Conservation (phyloP, 2,888 invertebrate species). For the Hemithea aestivaria region DNA sequence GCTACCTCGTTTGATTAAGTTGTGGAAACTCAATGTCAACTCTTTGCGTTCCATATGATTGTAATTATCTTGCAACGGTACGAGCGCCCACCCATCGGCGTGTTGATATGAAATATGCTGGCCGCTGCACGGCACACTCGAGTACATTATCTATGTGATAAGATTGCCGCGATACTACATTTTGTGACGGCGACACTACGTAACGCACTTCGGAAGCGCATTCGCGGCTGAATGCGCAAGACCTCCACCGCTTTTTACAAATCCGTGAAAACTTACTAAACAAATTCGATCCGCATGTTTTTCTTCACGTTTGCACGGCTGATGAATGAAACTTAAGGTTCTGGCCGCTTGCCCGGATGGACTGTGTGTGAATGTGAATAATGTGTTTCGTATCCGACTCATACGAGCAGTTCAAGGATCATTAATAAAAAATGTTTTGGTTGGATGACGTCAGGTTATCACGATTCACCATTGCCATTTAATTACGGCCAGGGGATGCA, state of each 20-base stretch:
- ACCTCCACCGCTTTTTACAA: constrained; percentile 24
- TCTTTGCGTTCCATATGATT: constrained; percentile 51
- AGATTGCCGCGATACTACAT: constrained; percentile 49
- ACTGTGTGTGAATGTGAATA: constrained; percentile 22
- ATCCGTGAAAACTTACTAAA: constrained; percentile 34
- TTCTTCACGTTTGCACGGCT: constrained; percentile 15
- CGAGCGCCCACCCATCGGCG: constrained; percentile 42
- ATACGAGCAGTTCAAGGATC: constrained; percentile 32
- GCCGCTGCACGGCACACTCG: constrained; percentile 64
- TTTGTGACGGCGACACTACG: constrained; percentile 16
- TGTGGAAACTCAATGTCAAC: constrained; percentile 71
- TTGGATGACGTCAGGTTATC: constrained; percentile 16
- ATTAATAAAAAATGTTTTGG: constrained; percentile 19
- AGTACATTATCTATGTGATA: constrained; percentile 74
- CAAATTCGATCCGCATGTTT: constrained; percentile 14
- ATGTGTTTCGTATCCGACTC: constrained; percentile 27
- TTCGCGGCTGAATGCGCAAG: constrained; percentile 26
- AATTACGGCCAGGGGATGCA: background rate
- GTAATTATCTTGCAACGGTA: constrained; percentile 34
- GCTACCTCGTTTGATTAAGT: constrained; percentile 72
- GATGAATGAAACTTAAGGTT: constrained; percentile 21
- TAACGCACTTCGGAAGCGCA: constrained; percentile 12
- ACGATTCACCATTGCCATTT: too few species aligned
- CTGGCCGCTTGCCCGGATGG: constrained; percentile 22
- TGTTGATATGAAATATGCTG: constrained; percentile 61